Evolutionary conservation across 2,888 invertebrate species (phyloP).

Genomic region (Drosophila cognata): DNA sequence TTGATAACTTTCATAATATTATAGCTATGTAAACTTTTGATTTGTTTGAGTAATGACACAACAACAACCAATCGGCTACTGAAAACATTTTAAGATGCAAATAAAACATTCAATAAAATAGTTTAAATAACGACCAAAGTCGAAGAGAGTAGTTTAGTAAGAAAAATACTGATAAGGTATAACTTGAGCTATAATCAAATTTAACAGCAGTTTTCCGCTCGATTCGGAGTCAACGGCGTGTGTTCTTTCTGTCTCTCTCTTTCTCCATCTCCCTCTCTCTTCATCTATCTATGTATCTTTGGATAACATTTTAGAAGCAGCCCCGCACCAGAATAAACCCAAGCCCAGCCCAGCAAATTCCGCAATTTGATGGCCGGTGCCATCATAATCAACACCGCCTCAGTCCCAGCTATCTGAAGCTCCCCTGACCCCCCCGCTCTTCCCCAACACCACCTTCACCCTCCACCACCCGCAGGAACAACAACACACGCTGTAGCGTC

Average conservation of each 20-base stretch:
- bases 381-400: constrained; percentile 76
- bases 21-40: background rate
- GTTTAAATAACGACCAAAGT: background rate
- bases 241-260: constrained; percentile 1
- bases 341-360: constrained; percentile 41
- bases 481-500: constrained; percentile 58
- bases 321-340: constrained; percentile 25
- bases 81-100: background rate
- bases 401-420: constrained; percentile 27
- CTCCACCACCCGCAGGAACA: constrained; percentile 6
- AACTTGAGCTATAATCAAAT: constrained; percentile 43
- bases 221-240: constrained; percentile 26
- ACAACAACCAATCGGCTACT: background rate
- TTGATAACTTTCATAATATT: background rate
- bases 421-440: background rate
- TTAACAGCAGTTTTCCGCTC: constrained; percentile 37
- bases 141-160: background rate
- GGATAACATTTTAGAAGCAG: constrained; percentile 13
- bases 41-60: background rate
- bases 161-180: constrained; percentile 5
- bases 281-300: background rate
- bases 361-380: constrained; percentile 69
- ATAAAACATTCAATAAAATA: background rate
- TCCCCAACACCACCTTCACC: background rate
- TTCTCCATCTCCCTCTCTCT: background rate